These are phyloP conservation scores for Ceratitis capitata DNA, from an alignment of 1,140 invertebrate species.

Conservation along the genomic window DNA sequence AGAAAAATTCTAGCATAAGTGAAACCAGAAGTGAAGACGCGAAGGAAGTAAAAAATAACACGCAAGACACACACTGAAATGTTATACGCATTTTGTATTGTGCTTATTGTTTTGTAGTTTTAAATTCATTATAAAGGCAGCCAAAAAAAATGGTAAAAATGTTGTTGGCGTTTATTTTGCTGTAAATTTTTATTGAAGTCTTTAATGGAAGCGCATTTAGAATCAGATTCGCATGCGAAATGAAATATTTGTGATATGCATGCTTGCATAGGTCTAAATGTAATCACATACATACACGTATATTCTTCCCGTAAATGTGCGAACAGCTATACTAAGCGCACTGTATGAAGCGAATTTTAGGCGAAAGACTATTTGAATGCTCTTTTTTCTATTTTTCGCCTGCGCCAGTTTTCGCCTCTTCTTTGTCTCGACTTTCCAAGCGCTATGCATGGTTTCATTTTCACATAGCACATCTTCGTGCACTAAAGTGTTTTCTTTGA, in stretches of 20 bases:
- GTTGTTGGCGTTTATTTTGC: background rate
- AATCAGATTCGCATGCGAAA: background rate
- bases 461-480: background rate
- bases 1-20: background rate
- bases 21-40: background rate
- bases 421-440: background rate
- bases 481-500: background rate
- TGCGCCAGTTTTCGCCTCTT: too few relatives aligned
- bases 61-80: background rate
- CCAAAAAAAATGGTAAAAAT: too few relatives aligned
- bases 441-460: background rate
- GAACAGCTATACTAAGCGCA: too few relatives aligned
- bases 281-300: too few relatives aligned
- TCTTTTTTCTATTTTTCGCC: too few relatives aligned
- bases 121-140: too few relatives aligned
- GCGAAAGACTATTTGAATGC: too few relatives aligned
- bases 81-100: too few relatives aligned
- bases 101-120: background rate
- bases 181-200: background rate
- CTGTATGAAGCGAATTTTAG: background rate
- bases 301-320: too few relatives aligned
- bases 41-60: slow-evolving; percentile 1
- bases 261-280: too few relatives aligned
- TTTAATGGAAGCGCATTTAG: background rate
- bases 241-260: too few relatives aligned